Evolutionary conservation across 2,113 vertebrate species (phyloP), one percentile per base, ranked within the genome.

Genomic region (Ammodytes dubius): DNA sequence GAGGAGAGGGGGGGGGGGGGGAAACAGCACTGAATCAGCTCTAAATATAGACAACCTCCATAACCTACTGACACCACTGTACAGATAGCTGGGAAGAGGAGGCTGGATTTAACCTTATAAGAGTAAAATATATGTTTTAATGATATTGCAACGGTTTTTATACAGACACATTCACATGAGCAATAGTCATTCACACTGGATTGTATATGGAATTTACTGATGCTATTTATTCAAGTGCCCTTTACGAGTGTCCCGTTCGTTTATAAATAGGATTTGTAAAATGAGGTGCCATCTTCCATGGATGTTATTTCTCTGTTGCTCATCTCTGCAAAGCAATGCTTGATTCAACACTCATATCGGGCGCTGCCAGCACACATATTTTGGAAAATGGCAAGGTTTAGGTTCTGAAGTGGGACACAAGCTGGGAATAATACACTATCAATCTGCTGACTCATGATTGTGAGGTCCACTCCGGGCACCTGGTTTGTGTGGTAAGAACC

Each of bases 11-110:
- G 27, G 27, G 27, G 27, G 27, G 27, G 27, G 27, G 27, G 27
- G 27, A 27, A 52, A 59, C 46, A 47, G 58, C 46, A 6, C 61
- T 65, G 27, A 43, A 71, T 37, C 39, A 9, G 69, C 68, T 88
- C 87, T 89, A 89, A 87, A 91, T 91, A 88, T 87, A 91, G 82
- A 88, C 74, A 42, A 46, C 81, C 81, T 86, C 69, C 70, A 70
- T 80, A 77, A 87, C 81, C 81, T 43, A 85, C 52, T 82, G 78
- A 83, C 81, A 82, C 80, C 8, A 4, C 61, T 82, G 80, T 69
- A 75, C 50, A 35, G 42, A 49, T 3, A 50, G 65, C 65, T 72
- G 70, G 73, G 63, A 81, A 43, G 37, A 68, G n/a, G 56, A 60
- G 49, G 49, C 52, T n/a, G 37, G 37, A 12, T 72, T 56, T 5